These are phyloP conservation scores for Columba guinea DNA, from an alignment of 2,797 vertebrate genomes.

Conservation along the genomic window DNA sequence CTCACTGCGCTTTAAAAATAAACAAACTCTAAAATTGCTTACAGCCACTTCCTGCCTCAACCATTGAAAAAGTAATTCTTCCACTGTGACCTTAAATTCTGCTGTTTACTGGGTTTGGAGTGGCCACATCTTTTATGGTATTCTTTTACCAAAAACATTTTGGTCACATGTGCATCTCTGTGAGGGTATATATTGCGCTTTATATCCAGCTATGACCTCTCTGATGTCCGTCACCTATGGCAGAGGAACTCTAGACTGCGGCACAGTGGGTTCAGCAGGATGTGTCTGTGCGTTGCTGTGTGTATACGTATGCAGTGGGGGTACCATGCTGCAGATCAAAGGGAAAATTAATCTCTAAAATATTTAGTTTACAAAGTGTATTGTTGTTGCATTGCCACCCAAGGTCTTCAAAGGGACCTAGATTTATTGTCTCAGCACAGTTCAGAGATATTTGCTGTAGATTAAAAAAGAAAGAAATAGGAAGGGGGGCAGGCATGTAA, in stretches of 20 bases:
- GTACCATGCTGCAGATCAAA: slow-evolving; percentile 53
- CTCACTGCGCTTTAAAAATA: slow-evolving; percentile 19
- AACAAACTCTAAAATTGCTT: background rate
- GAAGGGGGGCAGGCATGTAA: background rate
- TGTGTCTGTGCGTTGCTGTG: rapidly evolving
- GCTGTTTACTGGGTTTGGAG: background rate
- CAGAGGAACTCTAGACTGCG: background rate
- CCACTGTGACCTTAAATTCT: background rate
- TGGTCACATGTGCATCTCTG: background rate
- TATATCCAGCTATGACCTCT: background rate
- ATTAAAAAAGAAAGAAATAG: slow-evolving; percentile 51
- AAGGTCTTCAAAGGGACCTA: slow-evolving; percentile 45
- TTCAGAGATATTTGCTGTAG: slow-evolving; percentile 32
- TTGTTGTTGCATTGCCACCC: slow-evolving; percentile 8
- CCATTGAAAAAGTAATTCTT: background rate
- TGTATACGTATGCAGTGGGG: background rate
- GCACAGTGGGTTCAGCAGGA: background rate
- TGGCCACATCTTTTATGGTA: background rate
- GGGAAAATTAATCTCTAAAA: background rate
- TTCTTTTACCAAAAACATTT: background rate
- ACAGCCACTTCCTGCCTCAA: slow-evolving; percentile 3
- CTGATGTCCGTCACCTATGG: background rate
- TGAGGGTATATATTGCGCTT: background rate
- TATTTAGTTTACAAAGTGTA: slow-evolving; percentile 31
- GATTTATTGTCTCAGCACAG: slow-evolving; percentile 44